Percentiles rank a stretch among this genome's conserved stretches.
phyloP scores from a whole-genome alignment of 2,797 vertebrate genomes.

The Coendou prehensilis region DNA sequence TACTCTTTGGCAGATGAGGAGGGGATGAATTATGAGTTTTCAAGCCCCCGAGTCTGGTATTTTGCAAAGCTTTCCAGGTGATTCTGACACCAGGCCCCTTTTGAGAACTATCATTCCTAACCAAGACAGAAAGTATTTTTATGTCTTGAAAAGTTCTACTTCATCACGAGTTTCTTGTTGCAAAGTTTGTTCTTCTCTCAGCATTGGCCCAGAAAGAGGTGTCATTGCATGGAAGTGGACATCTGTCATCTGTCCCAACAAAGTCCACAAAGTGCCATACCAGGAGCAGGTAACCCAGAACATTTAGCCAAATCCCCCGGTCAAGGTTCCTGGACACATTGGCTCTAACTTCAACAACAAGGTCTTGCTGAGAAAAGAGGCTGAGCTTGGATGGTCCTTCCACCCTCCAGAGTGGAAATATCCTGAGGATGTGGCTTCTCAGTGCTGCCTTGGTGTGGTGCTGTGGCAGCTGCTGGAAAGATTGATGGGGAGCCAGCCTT shows the following conservation, averaged over 20 bases:
- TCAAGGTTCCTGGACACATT: neutral
- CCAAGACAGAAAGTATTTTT: constrained; percentile 56
- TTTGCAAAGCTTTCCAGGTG: constrained; percentile 64
- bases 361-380: neutral
- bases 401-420: neutral
- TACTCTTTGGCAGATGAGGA: neutral
- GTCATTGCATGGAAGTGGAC: neutral
- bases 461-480: neutral
- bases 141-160: constrained; percentile 54
- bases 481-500: neutral
- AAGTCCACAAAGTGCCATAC: neutral
- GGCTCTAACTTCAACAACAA: neutral
- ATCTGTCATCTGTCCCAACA: constrained; percentile 14
- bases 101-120: constrained; percentile 4
- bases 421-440: neutral
- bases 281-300: neutral
- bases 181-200: constrained; percentile 44
- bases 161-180: constrained; percentile 51
- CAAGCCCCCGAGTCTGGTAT: neutral
- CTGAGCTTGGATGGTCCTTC: neutral
- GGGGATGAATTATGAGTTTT: neutral
- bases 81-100: neutral
- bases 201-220: constrained; percentile 36
- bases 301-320: neutral
- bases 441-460: neutral